Evolutionary conservation across 2,888 invertebrate species (phyloP).

Genomic region (Drosophila anomalata): DNA sequence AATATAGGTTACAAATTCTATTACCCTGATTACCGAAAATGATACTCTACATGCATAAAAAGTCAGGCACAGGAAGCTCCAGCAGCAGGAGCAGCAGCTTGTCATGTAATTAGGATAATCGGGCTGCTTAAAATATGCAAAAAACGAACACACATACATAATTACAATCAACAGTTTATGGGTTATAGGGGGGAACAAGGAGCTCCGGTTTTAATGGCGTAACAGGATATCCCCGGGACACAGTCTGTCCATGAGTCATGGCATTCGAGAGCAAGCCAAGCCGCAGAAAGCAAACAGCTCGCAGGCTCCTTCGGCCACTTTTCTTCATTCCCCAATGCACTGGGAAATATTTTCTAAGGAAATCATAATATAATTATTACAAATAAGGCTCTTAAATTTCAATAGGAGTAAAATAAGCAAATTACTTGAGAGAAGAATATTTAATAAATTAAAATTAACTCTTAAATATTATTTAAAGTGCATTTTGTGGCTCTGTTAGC

Average conservation of each 20-base stretch:
- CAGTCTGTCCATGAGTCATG: slow-evolving; percentile 59
- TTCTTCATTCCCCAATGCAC: slow-evolving; percentile 3
- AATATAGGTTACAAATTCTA: slow-evolving; percentile 2
- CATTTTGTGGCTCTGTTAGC: slow-evolving; percentile 1
- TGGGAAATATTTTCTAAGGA: not conserved
- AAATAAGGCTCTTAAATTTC: not conserved
- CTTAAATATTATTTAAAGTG: not conserved
- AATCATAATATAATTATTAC: too few species aligned
- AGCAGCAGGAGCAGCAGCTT: slow-evolving; percentile 1
- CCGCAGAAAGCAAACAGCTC: slow-evolving; percentile 39
- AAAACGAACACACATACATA: slow-evolving; percentile 44
- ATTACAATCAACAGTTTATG: slow-evolving; percentile 63
- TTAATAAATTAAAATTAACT: not conserved
- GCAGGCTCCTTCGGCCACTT: slow-evolving; percentile 7
- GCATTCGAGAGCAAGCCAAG: slow-evolving; percentile 21
- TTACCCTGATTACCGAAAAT: slow-evolving; percentile 1
- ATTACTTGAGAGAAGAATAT: too few species aligned
- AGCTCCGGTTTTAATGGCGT: slow-evolving; percentile 37
- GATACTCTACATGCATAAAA: not conserved
- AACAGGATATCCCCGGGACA: slow-evolving; percentile 49
- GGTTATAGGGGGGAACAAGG: slow-evolving; percentile 28
- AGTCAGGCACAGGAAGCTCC: not conserved
- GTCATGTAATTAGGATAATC: slow-evolving; percentile 66
- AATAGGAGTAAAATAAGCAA: not conserved
- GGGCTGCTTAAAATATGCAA: slow-evolving; percentile 65